These are phyloP conservation scores for Achlya flavicornis DNA, from an alignment of 2,888 invertebrate genomes.

Conservation along the genomic window DNA sequence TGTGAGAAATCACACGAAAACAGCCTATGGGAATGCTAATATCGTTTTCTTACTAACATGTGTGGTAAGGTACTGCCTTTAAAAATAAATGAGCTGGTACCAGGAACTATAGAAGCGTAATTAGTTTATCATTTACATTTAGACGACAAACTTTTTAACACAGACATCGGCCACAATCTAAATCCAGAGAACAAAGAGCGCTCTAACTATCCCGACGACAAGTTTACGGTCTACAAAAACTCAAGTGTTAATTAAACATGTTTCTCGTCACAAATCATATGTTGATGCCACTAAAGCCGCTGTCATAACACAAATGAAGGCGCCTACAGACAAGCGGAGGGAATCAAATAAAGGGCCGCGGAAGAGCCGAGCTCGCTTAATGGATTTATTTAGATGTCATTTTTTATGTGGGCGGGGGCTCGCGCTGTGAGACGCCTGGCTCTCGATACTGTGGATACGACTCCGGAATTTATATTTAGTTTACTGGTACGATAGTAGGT, in stretches of 20 bases:
- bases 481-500: neutral
- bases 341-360: slow-evolving; percentile 75
- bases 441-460: slow-evolving; percentile 58
- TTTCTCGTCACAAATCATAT: slow-evolving; percentile 77
- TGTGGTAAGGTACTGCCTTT: too few relatives aligned
- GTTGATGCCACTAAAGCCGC: slow-evolving; percentile 42
- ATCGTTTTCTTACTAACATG: too few relatives aligned
- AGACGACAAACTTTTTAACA: neutral
- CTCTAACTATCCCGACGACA: neutral
- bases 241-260: slow-evolving; percentile 62
- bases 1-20: too few relatives aligned
- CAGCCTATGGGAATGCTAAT: too few relatives aligned
- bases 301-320: slow-evolving; percentile 80
- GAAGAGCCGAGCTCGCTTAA: slow-evolving; percentile 68
- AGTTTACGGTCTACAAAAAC: slow-evolving; percentile 20
- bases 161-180: neutral
- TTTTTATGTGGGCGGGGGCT: slow-evolving; percentile 84
- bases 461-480: slow-evolving; percentile 18
- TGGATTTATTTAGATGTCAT: slow-evolving; percentile 85
- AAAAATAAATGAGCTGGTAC: too few relatives aligned
- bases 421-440: slow-evolving; percentile 66
- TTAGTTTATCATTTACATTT: neutral
- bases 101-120: too few relatives aligned
- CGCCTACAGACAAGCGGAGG: slow-evolving; percentile 65
- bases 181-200: neutral